phyloP scores from a whole-genome alignment of 2,888 invertebrate species.

The Idaea dimidiata region DNA sequence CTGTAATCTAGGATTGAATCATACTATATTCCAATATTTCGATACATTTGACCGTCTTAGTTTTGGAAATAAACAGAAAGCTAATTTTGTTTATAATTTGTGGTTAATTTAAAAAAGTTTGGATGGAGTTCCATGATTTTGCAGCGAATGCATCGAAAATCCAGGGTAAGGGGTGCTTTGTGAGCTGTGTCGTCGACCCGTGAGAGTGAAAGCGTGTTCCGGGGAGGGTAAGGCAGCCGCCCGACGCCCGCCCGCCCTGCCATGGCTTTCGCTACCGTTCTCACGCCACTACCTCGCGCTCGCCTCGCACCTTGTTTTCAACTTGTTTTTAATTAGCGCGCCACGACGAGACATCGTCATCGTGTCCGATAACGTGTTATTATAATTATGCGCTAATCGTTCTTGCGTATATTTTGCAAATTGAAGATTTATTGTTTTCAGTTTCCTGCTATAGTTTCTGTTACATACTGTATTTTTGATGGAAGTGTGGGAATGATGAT shows the following conservation, averaged over 20 bases:
- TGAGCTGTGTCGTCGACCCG: slow-evolving; percentile 75
- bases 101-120: slow-evolving; percentile 3
- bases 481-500: neutral
- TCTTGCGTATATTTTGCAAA: slow-evolving; percentile 31
- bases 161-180: slow-evolving; percentile 59
- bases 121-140: slow-evolving; percentile 13
- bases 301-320: slow-evolving; percentile 58
- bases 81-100: neutral
- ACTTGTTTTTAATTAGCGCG: slow-evolving; percentile 53
- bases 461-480: neutral
- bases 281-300: slow-evolving; percentile 65
- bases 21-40: slow-evolving; percentile 8
- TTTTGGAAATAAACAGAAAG: neutral
- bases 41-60: neutral
- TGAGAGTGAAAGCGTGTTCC: slow-evolving; percentile 78
- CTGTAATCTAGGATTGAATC: slow-evolving; percentile 9
- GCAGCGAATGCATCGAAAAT: slow-evolving; percentile 43
- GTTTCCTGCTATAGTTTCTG: neutral
- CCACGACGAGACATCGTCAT: slow-evolving; percentile 24
- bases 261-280: slow-evolving; percentile 75
- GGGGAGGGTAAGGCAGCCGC: slow-evolving; percentile 58
- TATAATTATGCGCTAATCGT: slow-evolving; percentile 15
- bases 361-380: slow-evolving; percentile 4
- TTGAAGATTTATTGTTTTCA: slow-evolving; percentile 18
- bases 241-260: slow-evolving; percentile 64